Evolutionary conservation across 2,888 invertebrate species (phyloP), one percentile per base, ranked within the genome.

Genomic region (Tetragonisca angustula): DNA sequence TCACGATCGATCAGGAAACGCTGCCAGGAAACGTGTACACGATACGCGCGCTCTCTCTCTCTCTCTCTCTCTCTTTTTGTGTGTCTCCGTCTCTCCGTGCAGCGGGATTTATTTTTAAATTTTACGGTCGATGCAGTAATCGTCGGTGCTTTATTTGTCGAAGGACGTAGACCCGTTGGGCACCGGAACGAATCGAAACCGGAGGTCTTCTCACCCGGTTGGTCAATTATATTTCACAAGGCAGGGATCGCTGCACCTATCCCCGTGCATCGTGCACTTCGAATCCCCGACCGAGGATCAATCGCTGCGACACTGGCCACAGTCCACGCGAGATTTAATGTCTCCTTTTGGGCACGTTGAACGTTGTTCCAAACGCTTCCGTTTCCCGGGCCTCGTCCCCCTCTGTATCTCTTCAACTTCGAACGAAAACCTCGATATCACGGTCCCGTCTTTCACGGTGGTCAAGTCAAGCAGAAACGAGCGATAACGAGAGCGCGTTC

Each of bases 191-290:
- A n/a, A 75, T 21, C 11, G 9, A 21, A 17, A 68, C 24, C 50
- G 27, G 67, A 50, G 21, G 24, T 27, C 43, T 43, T 36, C 49
- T 54, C 24, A 9, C 50, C 50, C 13, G n/a, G 15, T 15, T 13
- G 17, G 36, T 17, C 9, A 36, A 50, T 75, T 17, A 24, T 82
- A 83, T 70, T 56, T 82, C 64, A 82, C 76, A 43, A 76, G 59
- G 17, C 27, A 68, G 54, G 54, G 75, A 72, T 27, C 54, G 65
- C 59, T 49, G 77, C 82, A 82, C 72, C 77, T 82, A 27, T 74
- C 72, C n/a, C 76, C 81, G 76, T 81, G 76, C 83, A 83, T 83
- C 24, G 72, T 81, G 71, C 56, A 64, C 32, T 32, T 32, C 67
- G 61, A 80, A 43, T 15, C 15, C 59, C 54, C 19, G 52, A 27